Evolutionary conservation across 2,797 vertebrate species (phyloP), one percentile per base, ranked within the genome.

Genomic region (Phalanger gymnotis): DNA sequence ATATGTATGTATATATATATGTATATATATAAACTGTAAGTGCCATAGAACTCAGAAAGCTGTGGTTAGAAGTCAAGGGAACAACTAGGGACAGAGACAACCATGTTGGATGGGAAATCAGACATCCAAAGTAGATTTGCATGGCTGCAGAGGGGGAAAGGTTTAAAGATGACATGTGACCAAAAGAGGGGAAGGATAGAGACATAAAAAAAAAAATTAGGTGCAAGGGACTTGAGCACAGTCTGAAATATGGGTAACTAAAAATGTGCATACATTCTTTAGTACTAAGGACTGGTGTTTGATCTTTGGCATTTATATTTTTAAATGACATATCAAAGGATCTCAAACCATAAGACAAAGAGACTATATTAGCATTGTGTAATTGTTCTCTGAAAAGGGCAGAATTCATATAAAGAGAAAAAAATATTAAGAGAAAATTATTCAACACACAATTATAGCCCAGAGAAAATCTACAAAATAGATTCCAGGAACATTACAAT

Each of bases 401-500:
- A 94, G 28, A 54, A 90, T 93, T 97, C 95, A 96, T 91, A 54
- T 16, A 34, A 90, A 95, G 96, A 94, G 53, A 91, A 53, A 96
- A 53, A 96, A 97, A 92, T 56, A 96, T 73, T 96, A 97, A 96
- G 93, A 53, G 91, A 96, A 96, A 94, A 98, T 94, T 97, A 92
- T 95, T 54, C 56, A 93, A 19, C 58, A 61, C 89, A 94, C 14
- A 96, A 57, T 66, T 97, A 95, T 16, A 96, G n/a, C 92, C 40
- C 87, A 40, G 92, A 93, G 53, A 94, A 96, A 81, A 58, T 91
- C 95, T 96, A 96, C 95, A 96, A 97, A 98, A 97, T 97, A 97
- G 91, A 97, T 97, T 94, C 91, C 95, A 97, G 96, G 93, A 97
- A 97, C 25, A 28, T 97, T 94, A 97, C 94, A 97, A 92, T 98